These are phyloP conservation scores for Naso thynnoides DNA, from an alignment of 2,797 vertebrate species.

Conservation along the genomic window DNA sequence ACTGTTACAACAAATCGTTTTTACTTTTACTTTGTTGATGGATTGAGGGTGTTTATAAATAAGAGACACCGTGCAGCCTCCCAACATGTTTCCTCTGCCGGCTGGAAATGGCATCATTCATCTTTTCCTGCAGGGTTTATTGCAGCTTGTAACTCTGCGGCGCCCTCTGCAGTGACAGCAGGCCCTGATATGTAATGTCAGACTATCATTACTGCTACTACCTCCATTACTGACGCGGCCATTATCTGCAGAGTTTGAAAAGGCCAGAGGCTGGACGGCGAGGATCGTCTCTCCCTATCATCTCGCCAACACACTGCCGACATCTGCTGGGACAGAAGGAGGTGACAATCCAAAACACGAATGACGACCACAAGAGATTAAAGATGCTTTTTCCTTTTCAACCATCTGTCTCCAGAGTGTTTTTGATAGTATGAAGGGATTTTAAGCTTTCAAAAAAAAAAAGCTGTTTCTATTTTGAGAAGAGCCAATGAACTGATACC, in stretches of 20 bases:
- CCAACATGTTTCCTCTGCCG: conserved; percentile 36
- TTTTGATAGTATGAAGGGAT: neutral
- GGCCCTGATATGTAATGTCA: conserved; percentile 39
- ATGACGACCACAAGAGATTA: conserved; percentile 9
- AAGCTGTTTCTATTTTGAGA: neutral
- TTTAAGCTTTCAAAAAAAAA: neutral
- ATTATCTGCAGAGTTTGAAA: conserved; percentile 35
- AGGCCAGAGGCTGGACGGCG: conserved; percentile 9
- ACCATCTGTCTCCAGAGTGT: neutral
- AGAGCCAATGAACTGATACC: neutral
- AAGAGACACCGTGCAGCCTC: conserved; percentile 18
- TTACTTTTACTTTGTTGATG: neutral
- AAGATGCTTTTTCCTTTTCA: neutral
- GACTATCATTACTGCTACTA: conserved; percentile 21
- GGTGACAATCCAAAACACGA: neutral
- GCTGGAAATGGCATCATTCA: conserved; percentile 34
- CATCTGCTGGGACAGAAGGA: conserved; percentile 25
- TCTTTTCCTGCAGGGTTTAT: conserved; percentile 46
- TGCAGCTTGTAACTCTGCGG: conserved; percentile 34
- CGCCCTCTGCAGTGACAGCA: conserved; percentile 29
- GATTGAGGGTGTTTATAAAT: conserved; percentile 27
- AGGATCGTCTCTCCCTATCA: neutral
- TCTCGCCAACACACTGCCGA: conserved; percentile 5
- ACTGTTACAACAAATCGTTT: neutral
- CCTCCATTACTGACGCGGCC: conserved; percentile 7